These are phyloP conservation scores for Oriolus oriolus DNA, from an alignment of 2,113 vertebrate species.

Conservation along the genomic window DNA sequence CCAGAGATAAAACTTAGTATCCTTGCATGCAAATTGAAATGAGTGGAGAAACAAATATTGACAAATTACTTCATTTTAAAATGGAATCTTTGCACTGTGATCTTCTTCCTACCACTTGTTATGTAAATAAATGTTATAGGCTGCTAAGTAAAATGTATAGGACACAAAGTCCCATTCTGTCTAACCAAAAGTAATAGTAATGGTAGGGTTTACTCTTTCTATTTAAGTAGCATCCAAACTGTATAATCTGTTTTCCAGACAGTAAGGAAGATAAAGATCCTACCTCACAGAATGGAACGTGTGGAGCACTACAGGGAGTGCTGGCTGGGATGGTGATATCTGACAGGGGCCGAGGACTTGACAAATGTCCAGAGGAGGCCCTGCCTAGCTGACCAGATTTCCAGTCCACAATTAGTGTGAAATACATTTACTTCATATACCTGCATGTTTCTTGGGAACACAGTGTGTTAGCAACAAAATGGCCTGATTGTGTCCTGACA, in stretches of 20 bases:
- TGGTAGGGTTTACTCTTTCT: neutral
- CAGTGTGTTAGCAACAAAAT: neutral
- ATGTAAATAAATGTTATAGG: neutral
- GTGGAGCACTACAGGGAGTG: fast-evolving
- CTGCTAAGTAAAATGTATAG: neutral
- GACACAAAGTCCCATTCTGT: neutral
- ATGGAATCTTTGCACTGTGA: neutral
- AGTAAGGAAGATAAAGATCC: neutral
- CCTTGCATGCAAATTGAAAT: constrained; percentile 27
- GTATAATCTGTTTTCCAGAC: neutral
- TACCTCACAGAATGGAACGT: neutral
- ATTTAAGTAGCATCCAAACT: neutral
- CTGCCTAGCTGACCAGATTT: neutral
- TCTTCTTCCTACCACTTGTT: neutral
- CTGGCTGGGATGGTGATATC: neutral
- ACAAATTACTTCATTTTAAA: constrained; percentile 32
- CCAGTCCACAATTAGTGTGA: neutral
- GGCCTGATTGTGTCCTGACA: neutral
- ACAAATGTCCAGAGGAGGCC: neutral
- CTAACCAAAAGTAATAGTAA: neutral
- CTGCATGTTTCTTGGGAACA: neutral
- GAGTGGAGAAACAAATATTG: constrained; percentile 11
- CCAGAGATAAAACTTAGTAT: constrained; percentile 16
- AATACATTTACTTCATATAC: neutral
- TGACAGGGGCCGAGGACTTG: neutral